Evolutionary conservation across 1,140 invertebrate genomes (phyloP).

Genomic region (Wasmannia auropunctata): DNA sequence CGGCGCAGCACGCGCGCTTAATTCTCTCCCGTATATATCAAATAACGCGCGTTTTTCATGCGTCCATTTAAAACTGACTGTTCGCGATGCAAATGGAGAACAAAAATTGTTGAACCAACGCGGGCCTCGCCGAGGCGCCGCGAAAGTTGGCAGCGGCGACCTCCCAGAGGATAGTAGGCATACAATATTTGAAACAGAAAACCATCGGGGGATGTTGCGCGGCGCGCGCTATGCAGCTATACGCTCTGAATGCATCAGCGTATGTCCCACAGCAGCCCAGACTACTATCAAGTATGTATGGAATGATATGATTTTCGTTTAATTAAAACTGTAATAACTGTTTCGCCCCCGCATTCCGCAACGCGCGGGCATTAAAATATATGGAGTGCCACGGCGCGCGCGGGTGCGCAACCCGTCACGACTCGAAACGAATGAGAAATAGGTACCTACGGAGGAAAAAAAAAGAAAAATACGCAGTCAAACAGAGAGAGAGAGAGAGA

Average conservation of each 20-base stretch:
- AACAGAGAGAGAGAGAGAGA: no score
- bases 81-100: conserved; percentile 34
- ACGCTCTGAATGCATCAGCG: conserved; percentile 69
- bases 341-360: conserved; percentile 71
- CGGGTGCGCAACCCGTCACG: conserved; percentile 8
- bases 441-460: background rate
- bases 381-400: conserved; percentile 54
- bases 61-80: conserved; percentile 50
- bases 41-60: background rate
- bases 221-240: conserved; percentile 25
- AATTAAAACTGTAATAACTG: conserved; percentile 80
- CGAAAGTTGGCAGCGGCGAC: conserved; percentile 48
- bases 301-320: conserved; percentile 79
- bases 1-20: background rate
- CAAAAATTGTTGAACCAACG: conserved; percentile 39
- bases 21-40: conserved; percentile 48
- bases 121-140: conserved; percentile 39
- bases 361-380: conserved; percentile 69
- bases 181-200: conserved; percentile 70
- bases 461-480: background rate
- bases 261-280: conserved; percentile 55
- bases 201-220: conserved; percentile 51
- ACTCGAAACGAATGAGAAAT: conserved; percentile 25
- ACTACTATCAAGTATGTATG: conserved; percentile 73
- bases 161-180: conserved; percentile 46